Base-by-base conservation (phyloP, 1,140 invertebrate genomes). In the Hylyphantes graminicola region DNA sequence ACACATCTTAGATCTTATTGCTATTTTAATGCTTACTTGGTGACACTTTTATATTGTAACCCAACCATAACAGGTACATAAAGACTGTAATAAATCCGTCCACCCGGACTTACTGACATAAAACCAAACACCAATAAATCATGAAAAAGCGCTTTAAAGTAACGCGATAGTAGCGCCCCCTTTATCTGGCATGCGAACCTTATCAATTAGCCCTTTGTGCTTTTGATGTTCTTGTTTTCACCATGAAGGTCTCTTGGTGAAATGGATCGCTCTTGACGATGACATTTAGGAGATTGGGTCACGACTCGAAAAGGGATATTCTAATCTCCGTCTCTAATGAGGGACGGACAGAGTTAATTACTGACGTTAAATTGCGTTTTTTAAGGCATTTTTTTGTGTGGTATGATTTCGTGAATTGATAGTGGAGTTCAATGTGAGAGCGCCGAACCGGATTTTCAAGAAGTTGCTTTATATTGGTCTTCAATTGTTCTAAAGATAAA, bases 121-220 rank as follows among this genome's bases (percentile, higher is more conserved):
- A 9, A 19, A 19, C 2, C 35, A 11, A 17, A 53, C n/a, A 70
- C 50, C n/a, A 12, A 17, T 53, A 2, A n/a, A 12, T 3, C 10
- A 10, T 1, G 15, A 11, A 21, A 15, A n/a, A 17, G 13, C 9
- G 11, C 19, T 51, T 19, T 1, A 8, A 17, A 53, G 53, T n/a
- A 70, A 70, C 15, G 11, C 50, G 0, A 53, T 10, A 11, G 21
- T 11, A 51, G 12, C 51, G 54, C 51, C 15, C 51, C 10, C 9
- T 4, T n/a, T 6, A 35, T 6, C 17, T 10, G 50, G 10, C 53
- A 15, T 68, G 35, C 67, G 17, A 15, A 51, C 53, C 35, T 9
- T 35, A 74, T 64, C 76, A 67, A 78, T 78, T 55, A 55, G 76
- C 17, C 67, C 76, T 15, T 78, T 78, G 76, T 78, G 48, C 76